Evolutionary conservation across 2,888 invertebrate genomes (phyloP), one percentile per base, ranked within the genome.

Genomic region (Folsomia manolachei): DNA sequence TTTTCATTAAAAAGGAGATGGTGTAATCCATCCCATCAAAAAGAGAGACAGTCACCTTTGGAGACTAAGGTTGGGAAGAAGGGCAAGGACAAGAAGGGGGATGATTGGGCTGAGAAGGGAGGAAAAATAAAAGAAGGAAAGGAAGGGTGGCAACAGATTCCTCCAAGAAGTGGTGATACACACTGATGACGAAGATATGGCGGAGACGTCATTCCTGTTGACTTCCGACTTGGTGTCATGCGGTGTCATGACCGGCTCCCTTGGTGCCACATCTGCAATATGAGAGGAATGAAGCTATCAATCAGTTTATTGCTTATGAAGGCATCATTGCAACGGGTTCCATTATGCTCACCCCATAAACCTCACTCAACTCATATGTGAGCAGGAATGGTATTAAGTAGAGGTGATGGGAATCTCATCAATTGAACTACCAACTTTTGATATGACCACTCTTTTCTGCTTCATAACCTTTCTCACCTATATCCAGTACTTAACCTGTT

Each of bases 221-320:
- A 76, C 71, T 69, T 73, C 75, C 71, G 75, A 75, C 70, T 75
- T 75, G 52, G 75, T 72, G 73, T 79, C 77, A 70, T 72, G 75
- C 64, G 75, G 69, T 61, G 77, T 75, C 68, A 74, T 71, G 69
- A 74, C 73, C 39, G 72, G 73, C 72, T 75, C 75, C 64, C 73
- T 39, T 0, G 75, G 71, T 65, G 76, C 75, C 77, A 77, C 77
- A 75, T 76, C 79, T 79, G 77, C 68, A 71, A 71, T 68, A 72
- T 21, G 66, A 71, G 67, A 73, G 27, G 62, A 70, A 74, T 71
- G 60, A 71, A 74, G 71, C 66, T 71, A 71, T 75, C 74, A 75
- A 70, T 75, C 77, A 75, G 71, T 71, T 73, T 73, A 72, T 74
- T 64, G 70, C 56, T 64, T 61, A 63, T 65, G 65, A 64, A 73